Evolutionary conservation across 2,888 invertebrate genomes (phyloP).

Genomic region (Erannis defoliaria): DNA sequence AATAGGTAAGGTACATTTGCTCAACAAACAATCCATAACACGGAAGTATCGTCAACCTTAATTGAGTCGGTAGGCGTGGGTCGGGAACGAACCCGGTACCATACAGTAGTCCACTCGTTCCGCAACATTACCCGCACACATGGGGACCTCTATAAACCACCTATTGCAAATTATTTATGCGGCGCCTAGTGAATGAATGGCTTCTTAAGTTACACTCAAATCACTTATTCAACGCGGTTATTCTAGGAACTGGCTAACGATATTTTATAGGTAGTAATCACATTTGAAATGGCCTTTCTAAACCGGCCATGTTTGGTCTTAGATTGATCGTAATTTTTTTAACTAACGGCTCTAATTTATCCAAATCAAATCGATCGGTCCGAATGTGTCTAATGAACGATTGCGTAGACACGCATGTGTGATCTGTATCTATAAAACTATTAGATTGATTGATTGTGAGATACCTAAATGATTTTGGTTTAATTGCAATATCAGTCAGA

Average conservation of each 20-base stretch:
- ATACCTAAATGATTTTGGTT: not conserved
- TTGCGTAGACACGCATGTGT: conserved; percentile 30
- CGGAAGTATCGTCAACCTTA: conserved; percentile 66
- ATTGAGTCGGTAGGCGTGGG: conserved; percentile 72
- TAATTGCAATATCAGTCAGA: too few species aligned
- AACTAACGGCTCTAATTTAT: conserved; percentile 49
- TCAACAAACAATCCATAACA: conserved; percentile 49
- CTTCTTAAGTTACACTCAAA: conserved; percentile 59
- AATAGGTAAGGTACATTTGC: not conserved
- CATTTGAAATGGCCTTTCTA: conserved; percentile 53
- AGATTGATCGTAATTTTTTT: conserved; percentile 49
- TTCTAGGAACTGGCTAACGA: conserved; percentile 54
- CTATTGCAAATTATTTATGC: conserved; percentile 69
- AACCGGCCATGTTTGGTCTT: conserved; percentile 50
- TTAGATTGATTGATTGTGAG: not conserved
- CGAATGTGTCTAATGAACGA: conserved; percentile 42
- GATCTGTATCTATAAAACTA: conserved; percentile 29
- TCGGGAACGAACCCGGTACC: conserved; percentile 48
- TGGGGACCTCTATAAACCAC: conserved; percentile 53
- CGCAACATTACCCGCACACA: conserved; percentile 65
- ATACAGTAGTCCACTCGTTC: conserved; percentile 58
- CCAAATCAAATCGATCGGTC: conserved; percentile 47
- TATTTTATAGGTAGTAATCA: conserved; percentile 48
- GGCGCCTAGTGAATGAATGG: conserved; percentile 62
- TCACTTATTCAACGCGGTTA: conserved; percentile 52